Evolutionary conservation across 1,140 invertebrate genomes (phyloP), one percentile per base, ranked within the genome.

Genomic region (Carposina sasakii): DNA sequence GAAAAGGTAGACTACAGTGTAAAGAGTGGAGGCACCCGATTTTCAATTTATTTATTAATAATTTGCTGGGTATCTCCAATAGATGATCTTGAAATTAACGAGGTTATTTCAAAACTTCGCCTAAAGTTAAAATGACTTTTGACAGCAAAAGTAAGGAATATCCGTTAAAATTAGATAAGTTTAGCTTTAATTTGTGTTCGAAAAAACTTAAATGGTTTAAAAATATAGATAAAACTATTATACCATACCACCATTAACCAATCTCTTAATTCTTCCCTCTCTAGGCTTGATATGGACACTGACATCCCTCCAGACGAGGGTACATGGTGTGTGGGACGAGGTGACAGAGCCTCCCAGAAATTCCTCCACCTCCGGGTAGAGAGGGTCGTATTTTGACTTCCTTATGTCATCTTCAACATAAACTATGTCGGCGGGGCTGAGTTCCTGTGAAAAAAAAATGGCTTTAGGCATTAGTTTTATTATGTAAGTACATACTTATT

Each of bases 251-350:
- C 88, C 89, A 62, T 92, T 92, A 16, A 93, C 88, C 28, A 93
- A 89, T 48, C 89, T 85, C 70, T 92, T 93, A 54, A 90, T 86
- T 41, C 71, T 81, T 43, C 79, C 71, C 44, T 77, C 72, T 36
- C 88, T 87, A 24, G 85, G 82, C 49, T 77, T 84, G 37, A 89
- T 88, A 57, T 91, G 92, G 0, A 93, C 90, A 24, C 88, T 90
- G 0, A 94, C 70, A 67, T 94, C 90, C n/a, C 88, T 83, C 92
- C 92, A 94, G 0, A 91, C 91, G 21, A 94, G 71, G 0, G 91
- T 93, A 19, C 90, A 88, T 0, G 72, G 88, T 60, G 43, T 71
- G 60, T 48, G 63, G 4, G 64, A 30, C 1, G 62, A 60, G 1
- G 60, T 58, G 0, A 65, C 45, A n/a, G n/a, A n/a, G n/a, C n/a